Evolutionary conservation across 2,797 vertebrate species (phyloP).

Genomic region (Leptatherina wallacei): DNA sequence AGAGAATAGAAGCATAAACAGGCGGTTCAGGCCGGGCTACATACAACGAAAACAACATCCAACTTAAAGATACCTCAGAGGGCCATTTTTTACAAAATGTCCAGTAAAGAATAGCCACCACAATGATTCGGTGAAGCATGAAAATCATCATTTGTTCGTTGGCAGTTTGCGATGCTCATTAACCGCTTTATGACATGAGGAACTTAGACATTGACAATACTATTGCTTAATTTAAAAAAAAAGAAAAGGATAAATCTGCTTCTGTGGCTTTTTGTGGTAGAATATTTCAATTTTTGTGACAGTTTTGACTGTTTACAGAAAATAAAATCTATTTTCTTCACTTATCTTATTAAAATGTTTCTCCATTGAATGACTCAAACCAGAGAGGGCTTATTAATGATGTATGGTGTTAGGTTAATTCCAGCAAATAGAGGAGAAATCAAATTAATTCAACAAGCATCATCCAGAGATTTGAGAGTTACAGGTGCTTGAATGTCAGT

Average conservation of each 20-base stretch:
- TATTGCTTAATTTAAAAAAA: background rate
- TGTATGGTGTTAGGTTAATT: background rate
- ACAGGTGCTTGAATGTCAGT: slow-evolving; percentile 30
- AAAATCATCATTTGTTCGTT: background rate
- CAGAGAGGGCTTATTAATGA: background rate
- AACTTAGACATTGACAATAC: background rate
- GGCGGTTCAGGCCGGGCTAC: background rate
- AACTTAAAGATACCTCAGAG: background rate
- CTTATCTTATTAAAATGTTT: background rate
- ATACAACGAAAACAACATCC: background rate
- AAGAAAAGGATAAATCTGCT: background rate
- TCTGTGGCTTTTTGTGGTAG: too few relatives aligned
- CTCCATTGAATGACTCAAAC: background rate
- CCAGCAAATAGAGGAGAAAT: background rate
- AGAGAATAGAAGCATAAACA: background rate
- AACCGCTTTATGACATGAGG: slow-evolving; percentile 1
- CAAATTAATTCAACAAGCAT: slow-evolving; percentile 7
- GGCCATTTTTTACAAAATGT: background rate
- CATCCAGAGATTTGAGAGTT: slow-evolving; percentile 10
- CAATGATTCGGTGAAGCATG: background rate
- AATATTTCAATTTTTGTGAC: too few relatives aligned
- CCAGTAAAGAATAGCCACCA: background rate
- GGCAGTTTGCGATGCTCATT: background rate
- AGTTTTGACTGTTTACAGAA: background rate
- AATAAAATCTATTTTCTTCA: background rate